These are phyloP conservation scores for Trichonephila clavipes DNA, from an alignment of 1,140 invertebrate species.

Conservation along the genomic window DNA sequence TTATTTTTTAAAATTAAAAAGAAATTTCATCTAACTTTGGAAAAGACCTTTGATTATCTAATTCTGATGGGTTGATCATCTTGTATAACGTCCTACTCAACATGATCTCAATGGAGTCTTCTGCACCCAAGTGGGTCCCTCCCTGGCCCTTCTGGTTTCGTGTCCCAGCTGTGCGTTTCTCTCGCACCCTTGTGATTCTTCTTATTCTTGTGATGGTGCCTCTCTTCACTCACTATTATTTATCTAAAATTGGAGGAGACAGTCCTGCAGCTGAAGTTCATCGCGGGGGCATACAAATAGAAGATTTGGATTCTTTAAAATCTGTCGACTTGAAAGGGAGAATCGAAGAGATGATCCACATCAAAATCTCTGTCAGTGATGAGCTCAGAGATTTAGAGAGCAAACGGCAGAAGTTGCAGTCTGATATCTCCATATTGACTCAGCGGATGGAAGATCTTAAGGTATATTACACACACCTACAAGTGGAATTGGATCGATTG, in stretches of 20 bases:
- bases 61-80: background rate
- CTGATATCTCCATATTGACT: conserved; percentile 90
- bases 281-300: conserved; percentile 86
- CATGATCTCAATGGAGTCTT: background rate
- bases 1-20: too few species aligned
- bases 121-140: background rate
- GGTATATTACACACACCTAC: conserved; percentile 89
- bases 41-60: background rate
- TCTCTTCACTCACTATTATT: conserved; percentile 90
- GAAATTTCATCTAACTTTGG: background rate
- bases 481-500: conserved; percentile 92
- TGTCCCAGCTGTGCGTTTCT: conserved; percentile 83
- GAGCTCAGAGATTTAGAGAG: conserved; percentile 94
- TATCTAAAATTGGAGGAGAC: conserved; percentile 88
- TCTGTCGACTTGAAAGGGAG: conserved; percentile 90
- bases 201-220: conserved; percentile 87
- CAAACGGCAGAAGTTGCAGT: conserved; percentile 90
- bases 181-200: conserved; percentile 86
- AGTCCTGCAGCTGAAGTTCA: conserved; percentile 85
- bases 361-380: conserved; percentile 94
- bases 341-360: conserved; percentile 94
- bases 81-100: background rate
- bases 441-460: conserved; percentile 92
- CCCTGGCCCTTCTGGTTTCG: conserved; percentile 4
- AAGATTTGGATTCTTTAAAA: conserved; percentile 89